Evolutionary conservation across 2,797 vertebrate genomes (phyloP).

Genomic region (Semaprochilodus insignis): DNA sequence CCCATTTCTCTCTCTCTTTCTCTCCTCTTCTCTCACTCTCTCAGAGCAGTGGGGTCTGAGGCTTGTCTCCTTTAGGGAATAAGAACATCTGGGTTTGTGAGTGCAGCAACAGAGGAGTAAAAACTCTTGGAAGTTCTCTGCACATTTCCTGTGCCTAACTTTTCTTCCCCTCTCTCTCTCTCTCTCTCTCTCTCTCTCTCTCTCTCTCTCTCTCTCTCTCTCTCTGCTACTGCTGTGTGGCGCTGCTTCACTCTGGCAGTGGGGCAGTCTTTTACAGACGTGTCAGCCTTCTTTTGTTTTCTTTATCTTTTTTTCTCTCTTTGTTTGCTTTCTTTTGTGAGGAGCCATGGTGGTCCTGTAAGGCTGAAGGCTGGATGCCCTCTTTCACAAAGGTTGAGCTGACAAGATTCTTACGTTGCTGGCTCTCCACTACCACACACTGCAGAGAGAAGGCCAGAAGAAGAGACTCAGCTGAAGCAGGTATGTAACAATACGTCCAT

Average conservation of each 20-base stretch:
- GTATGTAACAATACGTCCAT: slow-evolving; percentile 68
- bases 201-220: slow-evolving; percentile 50
- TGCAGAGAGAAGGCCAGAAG: slow-evolving; percentile 62
- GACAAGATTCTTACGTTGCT: slow-evolving; percentile 64
- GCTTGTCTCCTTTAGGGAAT: slow-evolving; percentile 81
- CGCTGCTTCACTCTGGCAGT: slow-evolving; percentile 50
- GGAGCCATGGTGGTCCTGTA: slow-evolving; percentile 51
- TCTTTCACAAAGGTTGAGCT: slow-evolving; percentile 46
- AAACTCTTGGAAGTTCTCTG: slow-evolving; percentile 71
- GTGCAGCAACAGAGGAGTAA: slow-evolving; percentile 59
- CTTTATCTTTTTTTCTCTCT: slow-evolving; percentile 39
- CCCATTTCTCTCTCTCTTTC: slow-evolving; percentile 49
- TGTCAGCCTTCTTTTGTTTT: slow-evolving; percentile 49
- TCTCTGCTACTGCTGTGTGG: slow-evolving; percentile 44
- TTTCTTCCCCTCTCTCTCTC: slow-evolving; percentile 46
- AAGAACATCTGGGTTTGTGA: slow-evolving; percentile 84
- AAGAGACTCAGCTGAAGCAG: slow-evolving; percentile 63
- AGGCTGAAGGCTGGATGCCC: slow-evolving; percentile 49
- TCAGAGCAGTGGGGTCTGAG: slow-evolving; percentile 74
- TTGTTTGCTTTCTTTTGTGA: slow-evolving; percentile 52
- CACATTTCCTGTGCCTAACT: slow-evolving; percentile 81
- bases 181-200: slow-evolving; percentile 40
- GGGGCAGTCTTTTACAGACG: slow-evolving; percentile 53
- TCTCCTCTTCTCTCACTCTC: slow-evolving; percentile 73
- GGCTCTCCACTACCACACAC: slow-evolving; percentile 53